phyloP scores from a whole-genome alignment of 2,113 vertebrate species.

The Nansenia antarctica region DNA sequence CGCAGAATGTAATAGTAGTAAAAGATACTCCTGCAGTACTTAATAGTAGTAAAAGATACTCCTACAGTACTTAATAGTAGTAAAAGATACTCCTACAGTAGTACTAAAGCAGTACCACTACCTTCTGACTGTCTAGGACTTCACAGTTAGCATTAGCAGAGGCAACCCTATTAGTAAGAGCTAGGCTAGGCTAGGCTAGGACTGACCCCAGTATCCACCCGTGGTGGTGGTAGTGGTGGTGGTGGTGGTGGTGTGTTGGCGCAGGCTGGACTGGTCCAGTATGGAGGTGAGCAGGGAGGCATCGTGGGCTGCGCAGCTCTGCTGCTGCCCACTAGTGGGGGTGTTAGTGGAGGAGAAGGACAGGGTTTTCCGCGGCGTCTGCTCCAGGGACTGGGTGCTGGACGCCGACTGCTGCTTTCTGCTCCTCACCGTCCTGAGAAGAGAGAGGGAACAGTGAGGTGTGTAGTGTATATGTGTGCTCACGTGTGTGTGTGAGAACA shows the following conservation, averaged over 20 bases:
- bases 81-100: no score
- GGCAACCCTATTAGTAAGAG: background rate
- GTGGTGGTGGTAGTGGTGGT: constrained; percentile 71
- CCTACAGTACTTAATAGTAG: no score
- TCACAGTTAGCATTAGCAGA: background rate
- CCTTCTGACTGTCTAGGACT: no score
- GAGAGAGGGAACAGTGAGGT: no score
- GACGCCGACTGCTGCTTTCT: constrained; percentile 61
- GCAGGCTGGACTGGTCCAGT: constrained; percentile 81
- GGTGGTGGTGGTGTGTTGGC: constrained; percentile 77
- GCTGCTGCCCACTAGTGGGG: constrained; percentile 49
- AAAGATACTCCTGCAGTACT: no score
- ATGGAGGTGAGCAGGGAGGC: constrained; percentile 64
- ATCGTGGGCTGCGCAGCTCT: constrained; percentile 48
- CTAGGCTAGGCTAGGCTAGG: background rate
- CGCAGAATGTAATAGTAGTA: no score
- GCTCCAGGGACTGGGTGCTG: constrained; percentile 52
- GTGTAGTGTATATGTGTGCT: no score
- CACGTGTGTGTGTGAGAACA: no score
- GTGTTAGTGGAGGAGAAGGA: constrained; percentile 63
- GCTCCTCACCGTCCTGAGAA: constrained; percentile 63
- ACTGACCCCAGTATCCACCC: constrained; percentile 86
- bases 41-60: no score
- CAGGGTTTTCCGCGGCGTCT: constrained; percentile 63
- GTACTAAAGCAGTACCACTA: no score